Evolutionary conservation across 2,113 vertebrate genomes (phyloP).

Genomic region (Xiphorhynchus elegans): DNA sequence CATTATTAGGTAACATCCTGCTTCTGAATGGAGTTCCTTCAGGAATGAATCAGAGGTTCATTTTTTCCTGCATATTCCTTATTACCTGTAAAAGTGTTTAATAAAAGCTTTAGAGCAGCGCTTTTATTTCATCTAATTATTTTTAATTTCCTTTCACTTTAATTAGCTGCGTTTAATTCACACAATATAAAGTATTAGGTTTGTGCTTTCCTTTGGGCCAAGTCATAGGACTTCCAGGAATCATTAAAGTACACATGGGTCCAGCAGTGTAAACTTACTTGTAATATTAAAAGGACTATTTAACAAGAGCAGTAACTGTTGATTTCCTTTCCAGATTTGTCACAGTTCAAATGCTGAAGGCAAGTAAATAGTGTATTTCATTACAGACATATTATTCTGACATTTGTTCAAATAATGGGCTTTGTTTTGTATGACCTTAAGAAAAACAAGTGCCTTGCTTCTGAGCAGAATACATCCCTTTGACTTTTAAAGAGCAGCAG

Average conservation of each 20-base stretch:
- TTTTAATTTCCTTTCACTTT: slow-evolving; percentile 53
- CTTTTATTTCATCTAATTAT: slow-evolving; percentile 31
- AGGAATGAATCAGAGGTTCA: background rate
- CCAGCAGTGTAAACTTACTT: slow-evolving; percentile 41
- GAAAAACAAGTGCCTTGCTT: slow-evolving; percentile 36
- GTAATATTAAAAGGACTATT: slow-evolving; percentile 58
- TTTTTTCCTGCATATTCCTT: background rate
- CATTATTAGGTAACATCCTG: background rate
- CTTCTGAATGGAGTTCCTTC: background rate
- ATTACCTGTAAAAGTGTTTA: background rate
- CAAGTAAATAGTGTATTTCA: slow-evolving; percentile 38
- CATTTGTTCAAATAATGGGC: slow-evolving; percentile 59
- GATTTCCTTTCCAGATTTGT: slow-evolving; percentile 49
- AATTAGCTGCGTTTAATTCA: slow-evolving; percentile 59
- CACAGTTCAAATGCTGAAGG: slow-evolving; percentile 56
- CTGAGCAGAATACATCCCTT: background rate
- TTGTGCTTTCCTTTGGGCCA: slow-evolving; percentile 59
- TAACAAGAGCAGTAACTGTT: slow-evolving; percentile 46
- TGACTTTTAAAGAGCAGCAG: slow-evolving; percentile 25
- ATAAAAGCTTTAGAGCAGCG: slow-evolving; percentile 2
- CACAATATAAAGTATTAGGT: slow-evolving; percentile 12
- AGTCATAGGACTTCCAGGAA: slow-evolving; percentile 42
- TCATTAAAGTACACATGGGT: slow-evolving; percentile 50
- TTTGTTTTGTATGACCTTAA: slow-evolving; percentile 52
- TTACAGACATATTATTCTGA: slow-evolving; percentile 45